phyloP scores from a whole-genome alignment of 2,888 invertebrate species.

The Lamproptera curius region DNA sequence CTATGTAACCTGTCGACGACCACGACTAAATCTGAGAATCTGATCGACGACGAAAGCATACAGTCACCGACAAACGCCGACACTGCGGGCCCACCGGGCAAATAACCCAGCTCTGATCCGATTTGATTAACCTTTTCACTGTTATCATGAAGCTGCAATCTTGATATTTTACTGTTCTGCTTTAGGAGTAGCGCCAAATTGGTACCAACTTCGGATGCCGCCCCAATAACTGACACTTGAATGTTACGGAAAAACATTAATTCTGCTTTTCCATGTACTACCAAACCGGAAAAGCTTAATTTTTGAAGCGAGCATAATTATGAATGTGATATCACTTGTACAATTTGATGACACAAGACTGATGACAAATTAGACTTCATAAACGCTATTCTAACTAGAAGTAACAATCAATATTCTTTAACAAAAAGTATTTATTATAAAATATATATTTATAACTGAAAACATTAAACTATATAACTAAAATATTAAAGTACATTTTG shows the following conservation, averaged over 20 bases:
- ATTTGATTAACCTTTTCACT: conserved; percentile 41
- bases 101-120: conserved; percentile 41
- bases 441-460: not conserved
- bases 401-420: not conserved
- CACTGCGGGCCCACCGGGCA: conserved; percentile 45
- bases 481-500: too few relatives aligned
- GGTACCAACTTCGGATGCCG: conserved; percentile 46
- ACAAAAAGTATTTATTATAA: not conserved
- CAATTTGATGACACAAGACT: conserved; percentile 1
- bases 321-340: not conserved
- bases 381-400: not conserved
- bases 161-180: conserved; percentile 43
- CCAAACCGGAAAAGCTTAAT: conserved; percentile 1
- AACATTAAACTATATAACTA: too few relatives aligned
- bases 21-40: conserved; percentile 41
- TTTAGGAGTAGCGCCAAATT: conserved; percentile 49
- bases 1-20: conserved; percentile 43
- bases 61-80: conserved; percentile 34
- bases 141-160: conserved; percentile 47
- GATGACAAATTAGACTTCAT: not conserved
- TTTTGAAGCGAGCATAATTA: conserved; percentile 12
- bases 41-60: conserved; percentile 37
- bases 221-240: conserved; percentile 54
- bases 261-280: not conserved
- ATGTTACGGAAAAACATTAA: conserved; percentile 29